Conservation (phyloP, 1,140 invertebrate genomes). For the Phthorimaea operculella region DNA sequence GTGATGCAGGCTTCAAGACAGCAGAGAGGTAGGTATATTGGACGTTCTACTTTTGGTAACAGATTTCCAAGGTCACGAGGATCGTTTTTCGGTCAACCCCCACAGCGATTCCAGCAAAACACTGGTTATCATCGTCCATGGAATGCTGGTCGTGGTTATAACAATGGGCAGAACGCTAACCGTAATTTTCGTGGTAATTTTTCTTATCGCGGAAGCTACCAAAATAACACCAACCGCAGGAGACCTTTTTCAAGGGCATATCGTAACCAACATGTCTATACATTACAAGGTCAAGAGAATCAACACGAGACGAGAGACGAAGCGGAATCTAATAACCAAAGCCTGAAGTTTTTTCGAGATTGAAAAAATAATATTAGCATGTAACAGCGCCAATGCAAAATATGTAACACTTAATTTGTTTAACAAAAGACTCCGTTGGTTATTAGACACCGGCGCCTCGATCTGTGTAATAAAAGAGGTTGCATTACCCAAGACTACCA, state of each 20-base stretch:
- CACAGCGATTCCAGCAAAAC: neutral
- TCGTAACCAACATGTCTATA: neutral
- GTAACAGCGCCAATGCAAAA: neutral
- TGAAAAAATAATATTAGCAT: neutral
- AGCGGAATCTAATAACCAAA: neutral
- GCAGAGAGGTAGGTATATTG: neutral
- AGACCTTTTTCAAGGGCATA: neutral
- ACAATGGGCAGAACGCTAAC: neutral
- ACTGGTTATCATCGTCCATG: neutral
- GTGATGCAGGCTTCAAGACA: neutral
- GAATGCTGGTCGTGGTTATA: neutral
- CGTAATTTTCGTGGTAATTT: no score
- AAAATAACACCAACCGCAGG: no score
- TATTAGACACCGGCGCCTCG: neutral
- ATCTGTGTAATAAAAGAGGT: neutral
- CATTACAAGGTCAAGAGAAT: no score
- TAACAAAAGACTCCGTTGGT: neutral
- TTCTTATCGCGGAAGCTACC: no score
- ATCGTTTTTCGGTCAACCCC: neutral
- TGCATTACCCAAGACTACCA: neutral
- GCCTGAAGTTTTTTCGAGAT: conserved; percentile 1
- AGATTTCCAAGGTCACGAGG: neutral
- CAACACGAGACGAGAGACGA: neutral
- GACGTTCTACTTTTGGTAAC: neutral
- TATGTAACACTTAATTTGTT: neutral